These are phyloP conservation scores for Carcina quercana DNA, from an alignment of 2,888 invertebrate species.

Conservation along the genomic window DNA sequence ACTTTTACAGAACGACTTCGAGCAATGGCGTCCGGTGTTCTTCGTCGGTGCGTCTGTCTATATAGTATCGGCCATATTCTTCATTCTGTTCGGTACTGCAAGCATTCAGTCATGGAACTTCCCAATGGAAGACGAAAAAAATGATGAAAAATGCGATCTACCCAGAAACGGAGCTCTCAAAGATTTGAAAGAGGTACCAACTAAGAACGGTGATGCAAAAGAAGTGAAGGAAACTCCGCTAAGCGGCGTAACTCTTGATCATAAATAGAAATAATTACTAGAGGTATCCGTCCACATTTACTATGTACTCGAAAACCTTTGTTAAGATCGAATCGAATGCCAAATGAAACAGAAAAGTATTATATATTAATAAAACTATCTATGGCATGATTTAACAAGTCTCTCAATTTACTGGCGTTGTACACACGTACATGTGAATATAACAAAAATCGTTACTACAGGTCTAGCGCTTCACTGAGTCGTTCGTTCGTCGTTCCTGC, in stretches of 20 bases:
- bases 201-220: constrained; percentile 35
- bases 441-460: too few relatives aligned
- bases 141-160: constrained; percentile 27
- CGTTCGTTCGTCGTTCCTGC: too few relatives aligned
- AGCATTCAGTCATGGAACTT: constrained; percentile 83
- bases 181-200: constrained; percentile 29
- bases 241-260: constrained; percentile 30
- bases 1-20: constrained; percentile 77
- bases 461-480: too few relatives aligned
- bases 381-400: too few relatives aligned
- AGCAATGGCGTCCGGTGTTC: constrained; percentile 84
- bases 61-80: constrained; percentile 79
- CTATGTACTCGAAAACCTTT: too few relatives aligned
- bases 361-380: too few relatives aligned
- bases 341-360: too few relatives aligned
- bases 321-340: too few relatives aligned
- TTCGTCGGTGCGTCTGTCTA: constrained; percentile 83
- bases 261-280: too few relatives aligned
- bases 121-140: constrained; percentile 27
- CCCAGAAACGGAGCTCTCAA: constrained; percentile 33
- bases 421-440: too few relatives aligned
- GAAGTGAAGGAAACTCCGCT: constrained; percentile 50
- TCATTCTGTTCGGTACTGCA: constrained; percentile 81
- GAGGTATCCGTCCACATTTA: background rate
- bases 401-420: too few relatives aligned